A percentile compares a stretch with the other conserved stretches of the same genome.
phyloP scores from a whole-genome alignment of 1,140 invertebrate species.

The Eufriesea mexicana region DNA sequence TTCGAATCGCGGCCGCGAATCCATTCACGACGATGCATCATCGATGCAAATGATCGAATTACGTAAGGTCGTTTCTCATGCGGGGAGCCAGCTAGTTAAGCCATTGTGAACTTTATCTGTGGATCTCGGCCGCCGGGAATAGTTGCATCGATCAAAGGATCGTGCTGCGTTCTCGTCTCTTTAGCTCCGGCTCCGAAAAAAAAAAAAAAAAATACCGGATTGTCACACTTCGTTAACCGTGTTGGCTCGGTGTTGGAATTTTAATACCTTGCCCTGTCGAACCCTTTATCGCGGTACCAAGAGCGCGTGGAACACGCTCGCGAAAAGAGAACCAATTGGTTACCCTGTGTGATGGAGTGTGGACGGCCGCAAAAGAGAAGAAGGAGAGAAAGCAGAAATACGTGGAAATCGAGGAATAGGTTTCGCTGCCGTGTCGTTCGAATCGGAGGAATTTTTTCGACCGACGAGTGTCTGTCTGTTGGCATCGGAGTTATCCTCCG shows the following conservation, averaged over 20 bases:
- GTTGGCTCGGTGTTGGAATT: slow-evolving; percentile 43
- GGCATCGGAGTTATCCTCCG: not conserved
- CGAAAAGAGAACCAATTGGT: not conserved
- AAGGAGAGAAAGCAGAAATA: not conserved
- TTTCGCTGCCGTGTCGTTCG: not conserved
- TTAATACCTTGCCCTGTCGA: slow-evolving; percentile 40
- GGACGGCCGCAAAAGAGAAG: too few relatives aligned
- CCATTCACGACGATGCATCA: slow-evolving; percentile 47
- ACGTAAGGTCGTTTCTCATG: slow-evolving; percentile 27
- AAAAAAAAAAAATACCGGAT: slow-evolving; percentile 35
- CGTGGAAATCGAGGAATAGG: not conserved
- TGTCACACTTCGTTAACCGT: slow-evolving; percentile 62
- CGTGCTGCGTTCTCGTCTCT: not conserved
- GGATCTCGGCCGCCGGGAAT: slow-evolving; percentile 12
- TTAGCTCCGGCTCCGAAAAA: slow-evolving; percentile 43
- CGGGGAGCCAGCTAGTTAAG: slow-evolving; percentile 4
- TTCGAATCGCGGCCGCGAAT: slow-evolving; percentile 17
- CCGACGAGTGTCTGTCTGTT: not conserved
- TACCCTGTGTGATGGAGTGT: not conserved
- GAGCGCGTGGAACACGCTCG: not conserved
- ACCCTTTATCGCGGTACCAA: not conserved
- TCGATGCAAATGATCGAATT: slow-evolving; percentile 55
- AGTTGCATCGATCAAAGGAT: not conserved
- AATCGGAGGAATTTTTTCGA: not conserved
- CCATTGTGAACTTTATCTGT: slow-evolving; percentile 34